Conservation (phyloP, 2,113 vertebrate genomes). For the Nesospiza acunhae region DNA sequence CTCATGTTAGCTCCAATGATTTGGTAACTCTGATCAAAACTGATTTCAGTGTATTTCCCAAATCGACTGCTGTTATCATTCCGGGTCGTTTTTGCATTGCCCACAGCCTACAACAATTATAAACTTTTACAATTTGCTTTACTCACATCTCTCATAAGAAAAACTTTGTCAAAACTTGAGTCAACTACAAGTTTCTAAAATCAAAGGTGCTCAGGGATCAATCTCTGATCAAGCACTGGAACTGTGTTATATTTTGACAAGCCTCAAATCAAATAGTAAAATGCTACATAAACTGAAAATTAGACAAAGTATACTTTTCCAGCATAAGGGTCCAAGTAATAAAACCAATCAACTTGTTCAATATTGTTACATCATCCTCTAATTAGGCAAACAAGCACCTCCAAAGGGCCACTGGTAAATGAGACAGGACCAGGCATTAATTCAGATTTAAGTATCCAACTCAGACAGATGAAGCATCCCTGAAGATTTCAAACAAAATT, state of each 20-base stretch:
- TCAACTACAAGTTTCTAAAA: background rate
- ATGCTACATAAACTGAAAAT: background rate
- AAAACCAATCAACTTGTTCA: background rate
- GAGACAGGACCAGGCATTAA: background rate
- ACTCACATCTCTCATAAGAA: background rate
- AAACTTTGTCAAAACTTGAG: background rate
- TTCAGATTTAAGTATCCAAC: background rate
- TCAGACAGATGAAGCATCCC: background rate
- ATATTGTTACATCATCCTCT: background rate
- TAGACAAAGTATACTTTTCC: background rate
- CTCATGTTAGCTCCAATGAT: constrained; percentile 98
- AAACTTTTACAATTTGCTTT: background rate
- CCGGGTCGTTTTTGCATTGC: constrained; percentile 96
- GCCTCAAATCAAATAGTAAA: background rate
- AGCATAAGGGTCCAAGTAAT: background rate
- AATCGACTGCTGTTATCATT: constrained; percentile 99
- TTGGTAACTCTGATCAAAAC: constrained; percentile 86
- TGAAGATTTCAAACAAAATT: background rate
- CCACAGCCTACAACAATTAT: constrained; percentile 81
- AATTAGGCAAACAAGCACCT: background rate
- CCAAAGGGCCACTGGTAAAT: background rate
- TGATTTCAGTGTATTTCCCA: constrained; percentile 97
- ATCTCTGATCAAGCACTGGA: background rate
- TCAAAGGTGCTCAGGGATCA: background rate
- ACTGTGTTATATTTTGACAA: background rate